Evolutionary conservation across 2,113 vertebrate genomes (phyloP).

Genomic region (Centrocercus urophasianus): DNA sequence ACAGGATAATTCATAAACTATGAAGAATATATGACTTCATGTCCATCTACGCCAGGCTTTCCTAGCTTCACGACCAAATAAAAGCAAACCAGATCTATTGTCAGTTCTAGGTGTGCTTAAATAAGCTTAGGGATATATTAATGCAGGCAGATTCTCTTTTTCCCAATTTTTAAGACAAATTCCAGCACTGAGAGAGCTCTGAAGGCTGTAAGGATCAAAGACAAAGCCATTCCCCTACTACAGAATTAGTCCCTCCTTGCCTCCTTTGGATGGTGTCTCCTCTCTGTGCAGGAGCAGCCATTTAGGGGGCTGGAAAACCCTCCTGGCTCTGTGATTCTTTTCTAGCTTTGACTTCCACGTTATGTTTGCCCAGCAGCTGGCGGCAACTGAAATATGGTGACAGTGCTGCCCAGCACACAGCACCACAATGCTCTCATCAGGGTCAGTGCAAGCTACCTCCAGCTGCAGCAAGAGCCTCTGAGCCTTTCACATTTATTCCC

Average conservation of each 20-base stretch:
- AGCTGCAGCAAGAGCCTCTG: neutral
- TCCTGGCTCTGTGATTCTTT: neutral
- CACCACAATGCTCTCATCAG: neutral
- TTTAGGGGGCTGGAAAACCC: neutral
- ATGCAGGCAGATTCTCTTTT: neutral
- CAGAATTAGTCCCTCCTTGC: neutral
- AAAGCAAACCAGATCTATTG: neutral
- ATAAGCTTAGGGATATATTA: neutral
- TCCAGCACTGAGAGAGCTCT: neutral
- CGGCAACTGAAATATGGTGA: neutral
- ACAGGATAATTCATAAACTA: neutral
- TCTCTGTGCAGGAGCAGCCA: neutral
- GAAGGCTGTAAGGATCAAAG: neutral
- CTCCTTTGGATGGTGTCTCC: neutral
- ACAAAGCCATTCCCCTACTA: neutral
- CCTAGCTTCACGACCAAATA: neutral
- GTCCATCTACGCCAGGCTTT: neutral
- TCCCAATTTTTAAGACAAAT: neutral
- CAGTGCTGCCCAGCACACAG: neutral
- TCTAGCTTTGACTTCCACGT: neutral
- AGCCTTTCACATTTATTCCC: neutral
- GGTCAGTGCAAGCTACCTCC: neutral
- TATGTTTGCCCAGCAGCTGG: neutral
- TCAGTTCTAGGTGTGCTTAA: neutral
- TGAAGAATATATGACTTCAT: accelerated